Evolutionary conservation across 64 coral and sea anemone species (phyloP), one percentile per base, ranked within the genome.

Genomic region (Montipora capricornis): DNA sequence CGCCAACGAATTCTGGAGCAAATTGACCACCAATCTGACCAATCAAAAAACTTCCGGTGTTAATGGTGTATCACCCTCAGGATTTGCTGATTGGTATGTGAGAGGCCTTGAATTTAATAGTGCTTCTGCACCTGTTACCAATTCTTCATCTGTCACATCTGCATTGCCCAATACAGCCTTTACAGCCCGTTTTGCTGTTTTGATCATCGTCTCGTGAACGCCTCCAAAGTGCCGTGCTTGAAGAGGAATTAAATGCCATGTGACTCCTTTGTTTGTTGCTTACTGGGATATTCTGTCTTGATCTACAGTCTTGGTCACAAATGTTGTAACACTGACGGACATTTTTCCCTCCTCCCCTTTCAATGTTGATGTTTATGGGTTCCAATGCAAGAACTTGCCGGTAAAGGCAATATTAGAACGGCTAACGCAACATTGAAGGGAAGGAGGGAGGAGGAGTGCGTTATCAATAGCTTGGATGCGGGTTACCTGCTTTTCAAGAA

Each of bases 111-210:
- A 80, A 20, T 95, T 95, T 51, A 92, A 20, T 5, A 95, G 77
- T 26, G 49, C 77, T 83, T 95, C 94, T 48, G 84, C 84, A 61
- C 89, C 83, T 22, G 75, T 95, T 24, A 73, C 15, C 10, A 95
- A 80, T 71, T 95, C 89, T 77, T 95, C 84, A 82, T 92, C 94
- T 82, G 89, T 92, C 15, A 95, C 75, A 17, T 95, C 93, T 61
- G 93, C 94, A 47, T 91, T 86, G 16, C 81, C 73, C 7, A 95
- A 44, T 37, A 92, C 66, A 12, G 49, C 80, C 6, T 70, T 73
- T 44, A 87, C 68, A 15, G 84, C 62, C n/a, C 44, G 5, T 17
- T 70, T 87, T 48, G 62, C 59, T 73, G 64, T 20, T 44, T 87
- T 70, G 2, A 87, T 87, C 84, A 70, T 70, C 5, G 9, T 55